A percentile compares a stretch with the other conserved stretches of the same genome.
Evolutionary conservation across 2,888 invertebrate species (phyloP).

Genomic region (Nemoura dubitans): DNA sequence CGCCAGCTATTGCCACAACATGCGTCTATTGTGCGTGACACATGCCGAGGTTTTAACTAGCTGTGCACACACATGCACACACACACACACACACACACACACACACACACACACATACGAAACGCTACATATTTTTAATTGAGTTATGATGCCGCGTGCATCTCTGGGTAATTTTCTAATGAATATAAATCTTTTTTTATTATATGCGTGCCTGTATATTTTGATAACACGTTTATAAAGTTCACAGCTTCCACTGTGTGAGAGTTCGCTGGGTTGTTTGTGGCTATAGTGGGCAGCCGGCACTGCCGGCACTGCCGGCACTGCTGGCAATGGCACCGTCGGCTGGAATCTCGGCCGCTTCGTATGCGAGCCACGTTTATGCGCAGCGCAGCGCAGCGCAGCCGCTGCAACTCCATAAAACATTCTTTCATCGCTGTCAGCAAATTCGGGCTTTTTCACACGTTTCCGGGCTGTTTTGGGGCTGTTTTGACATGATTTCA

Average conservation of each 20-base stretch:
- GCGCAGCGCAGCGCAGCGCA: background rate
- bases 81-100: too few species aligned
- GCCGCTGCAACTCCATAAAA: background rate
- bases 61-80: background rate
- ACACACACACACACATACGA: background rate
- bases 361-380: background rate
- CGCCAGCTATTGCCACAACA: background rate
- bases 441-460: background rate
- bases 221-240: constrained; percentile 12
- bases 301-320: too few species aligned
- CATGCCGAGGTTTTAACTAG: background rate
- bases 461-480: background rate
- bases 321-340: background rate
- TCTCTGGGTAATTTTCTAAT: constrained; percentile 12
- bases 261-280: background rate
- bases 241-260: background rate
- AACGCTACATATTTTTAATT: constrained; percentile 7
- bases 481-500: background rate
- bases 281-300: background rate
- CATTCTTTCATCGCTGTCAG: background rate
- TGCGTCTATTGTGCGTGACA: background rate
- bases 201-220: constrained; percentile 5
- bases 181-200: constrained; percentile 2
- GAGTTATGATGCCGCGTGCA: background rate
- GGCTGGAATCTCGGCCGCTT: background rate